These are phyloP conservation scores for Oxyruncus cristatus DNA, from an alignment of 2,113 vertebrate genomes.

Conservation along the genomic window DNA sequence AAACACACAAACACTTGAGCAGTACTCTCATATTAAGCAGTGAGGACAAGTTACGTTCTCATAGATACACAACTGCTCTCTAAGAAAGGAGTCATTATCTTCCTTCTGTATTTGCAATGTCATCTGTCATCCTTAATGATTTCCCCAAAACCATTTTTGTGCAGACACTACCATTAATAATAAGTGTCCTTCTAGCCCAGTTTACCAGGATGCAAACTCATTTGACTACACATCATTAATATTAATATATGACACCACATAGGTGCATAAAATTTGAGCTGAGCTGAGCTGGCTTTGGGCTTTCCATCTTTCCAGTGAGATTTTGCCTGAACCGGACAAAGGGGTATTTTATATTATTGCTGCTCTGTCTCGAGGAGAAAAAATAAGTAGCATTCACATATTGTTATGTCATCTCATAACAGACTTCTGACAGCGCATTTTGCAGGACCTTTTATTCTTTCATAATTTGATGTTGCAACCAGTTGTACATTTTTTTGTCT, in stretches of 20 bases:
- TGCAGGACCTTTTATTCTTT: neutral
- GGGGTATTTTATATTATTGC: neutral
- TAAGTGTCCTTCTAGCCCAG: neutral
- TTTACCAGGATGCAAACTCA: neutral
- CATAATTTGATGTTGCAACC: neutral
- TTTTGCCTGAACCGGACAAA: neutral
- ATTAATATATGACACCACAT: neutral
- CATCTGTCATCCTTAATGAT: neutral
- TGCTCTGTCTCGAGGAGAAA: neutral
- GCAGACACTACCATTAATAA: neutral
- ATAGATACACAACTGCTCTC: neutral
- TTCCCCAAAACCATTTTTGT: neutral
- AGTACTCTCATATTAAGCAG: neutral
- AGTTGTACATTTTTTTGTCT: neutral
- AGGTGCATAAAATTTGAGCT: neutral
- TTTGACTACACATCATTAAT: neutral
- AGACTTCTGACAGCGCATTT: neutral
- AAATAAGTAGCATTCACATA: neutral
- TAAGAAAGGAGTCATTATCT: neutral
- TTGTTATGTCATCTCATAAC: neutral
- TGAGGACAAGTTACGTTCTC: neutral
- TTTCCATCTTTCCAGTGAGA: neutral
- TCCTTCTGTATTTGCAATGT: neutral
- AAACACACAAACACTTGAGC: neutral
- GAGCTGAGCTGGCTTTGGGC: neutral